Conservation (phyloP, 2,797 vertebrate genomes). For the Chaunax sp. region DNA sequence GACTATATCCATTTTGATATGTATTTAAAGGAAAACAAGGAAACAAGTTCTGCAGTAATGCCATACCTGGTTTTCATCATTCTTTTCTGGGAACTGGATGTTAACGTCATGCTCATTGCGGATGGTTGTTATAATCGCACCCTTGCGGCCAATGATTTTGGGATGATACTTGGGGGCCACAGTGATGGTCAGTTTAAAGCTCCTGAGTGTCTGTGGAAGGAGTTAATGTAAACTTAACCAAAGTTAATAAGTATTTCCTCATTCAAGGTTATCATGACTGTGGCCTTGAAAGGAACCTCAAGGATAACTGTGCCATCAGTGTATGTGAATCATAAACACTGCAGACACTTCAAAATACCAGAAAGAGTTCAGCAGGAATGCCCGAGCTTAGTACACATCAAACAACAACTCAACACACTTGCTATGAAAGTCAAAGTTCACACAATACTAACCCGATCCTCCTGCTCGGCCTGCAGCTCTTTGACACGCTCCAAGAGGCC, state of each 20-base stretch:
- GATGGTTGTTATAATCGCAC: constrained; percentile 96
- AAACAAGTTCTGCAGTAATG: neutral
- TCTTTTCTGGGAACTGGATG: constrained; percentile 99
- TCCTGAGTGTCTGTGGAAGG: constrained; percentile 89
- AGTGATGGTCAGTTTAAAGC: constrained; percentile 95
- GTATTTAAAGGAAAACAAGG: too few species aligned
- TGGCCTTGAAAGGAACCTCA: constrained; percentile 4
- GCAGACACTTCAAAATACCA: too few species aligned
- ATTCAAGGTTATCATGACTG: neutral
- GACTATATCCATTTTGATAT: too few species aligned
- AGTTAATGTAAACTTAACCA: neutral
- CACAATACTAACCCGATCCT: constrained; percentile 90
- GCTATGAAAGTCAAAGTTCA: neutral
- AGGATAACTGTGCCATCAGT: neutral
- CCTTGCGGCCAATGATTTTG: constrained; percentile 98
- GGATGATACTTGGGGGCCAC: constrained; percentile 99
- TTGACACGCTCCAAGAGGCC: constrained; percentile 95
- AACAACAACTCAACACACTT: neutral
- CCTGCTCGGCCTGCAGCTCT: constrained; percentile 95
- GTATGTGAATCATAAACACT: neutral
- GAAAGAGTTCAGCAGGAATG: too few species aligned
- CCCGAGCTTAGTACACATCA: neutral
- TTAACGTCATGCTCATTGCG: constrained; percentile 95
- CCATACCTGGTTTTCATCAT: constrained; percentile 90
- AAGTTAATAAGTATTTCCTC: constrained; percentile 10